A percentile compares a stretch with the other conserved stretches of the same genome.
Evolutionary conservation across 2,888 invertebrate species (phyloP).

Genomic region (Tyria jacobaeae): DNA sequence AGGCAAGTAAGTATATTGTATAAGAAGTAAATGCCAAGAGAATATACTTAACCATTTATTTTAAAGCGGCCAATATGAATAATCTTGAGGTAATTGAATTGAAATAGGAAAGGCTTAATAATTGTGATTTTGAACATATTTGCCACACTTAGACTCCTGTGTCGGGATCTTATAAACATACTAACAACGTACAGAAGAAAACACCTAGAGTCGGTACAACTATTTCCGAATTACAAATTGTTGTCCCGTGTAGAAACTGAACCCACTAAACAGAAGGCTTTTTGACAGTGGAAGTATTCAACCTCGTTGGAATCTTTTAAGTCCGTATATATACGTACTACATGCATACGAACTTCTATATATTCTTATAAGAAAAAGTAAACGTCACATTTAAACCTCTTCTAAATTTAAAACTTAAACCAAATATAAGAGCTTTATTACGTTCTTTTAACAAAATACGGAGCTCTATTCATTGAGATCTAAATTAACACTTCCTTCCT

Average conservation of each 20-base stretch:
- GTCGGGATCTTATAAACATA: too few species aligned
- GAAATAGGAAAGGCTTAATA: not conserved
- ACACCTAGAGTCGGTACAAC: too few species aligned
- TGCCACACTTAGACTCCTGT: too few species aligned
- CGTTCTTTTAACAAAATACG: conserved; percentile 26
- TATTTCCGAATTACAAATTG: too few species aligned
- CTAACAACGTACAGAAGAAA: too few species aligned
- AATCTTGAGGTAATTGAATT: conserved; percentile 11
- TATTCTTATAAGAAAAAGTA: not conserved
- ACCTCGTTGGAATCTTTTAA: too few species aligned
- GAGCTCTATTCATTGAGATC: conserved; percentile 57
- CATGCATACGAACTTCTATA: not conserved
- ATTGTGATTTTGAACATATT: too few species aligned
- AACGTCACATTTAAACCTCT: not conserved
- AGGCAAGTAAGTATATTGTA: conserved; percentile 22
- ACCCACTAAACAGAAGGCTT: too few species aligned
- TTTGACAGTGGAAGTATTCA: too few species aligned
- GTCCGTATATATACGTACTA: too few species aligned
- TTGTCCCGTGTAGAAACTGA: too few species aligned
- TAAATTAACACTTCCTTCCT: conserved; percentile 72
- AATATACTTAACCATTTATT: conserved; percentile 24
- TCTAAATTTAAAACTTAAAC: conserved; percentile 19
- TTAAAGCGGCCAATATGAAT: conserved; percentile 27
- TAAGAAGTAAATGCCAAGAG: conserved; percentile 31
- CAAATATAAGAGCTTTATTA: conserved; percentile 30